Percentiles rank a stretch among this genome's conserved stretches.
These are phyloP conservation scores for Cataglyphis hispanica DNA, from an alignment of 1,140 invertebrate genomes.

Conservation along the genomic window DNA sequence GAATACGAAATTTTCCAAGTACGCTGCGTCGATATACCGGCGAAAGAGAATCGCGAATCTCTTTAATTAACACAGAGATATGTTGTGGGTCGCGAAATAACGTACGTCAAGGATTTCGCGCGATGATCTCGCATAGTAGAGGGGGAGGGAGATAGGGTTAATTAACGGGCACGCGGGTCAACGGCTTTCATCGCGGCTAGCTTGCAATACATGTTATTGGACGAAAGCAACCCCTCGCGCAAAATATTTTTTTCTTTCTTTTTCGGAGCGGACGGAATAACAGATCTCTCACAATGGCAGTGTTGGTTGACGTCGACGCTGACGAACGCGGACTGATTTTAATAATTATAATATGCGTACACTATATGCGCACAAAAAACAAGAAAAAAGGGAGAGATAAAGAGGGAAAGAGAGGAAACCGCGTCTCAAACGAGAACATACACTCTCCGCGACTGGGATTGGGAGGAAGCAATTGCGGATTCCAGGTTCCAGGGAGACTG, in stretches of 20 bases:
- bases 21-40: no score
- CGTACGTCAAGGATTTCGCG: neutral
- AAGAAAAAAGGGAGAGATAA: neutral
- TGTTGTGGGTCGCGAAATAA: neutral
- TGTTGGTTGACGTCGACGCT: neutral
- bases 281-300: constrained; percentile 37
- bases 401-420: neutral
- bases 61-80: neutral
- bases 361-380: neutral
- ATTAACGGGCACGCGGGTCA: constrained; percentile 48
- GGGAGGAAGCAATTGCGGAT: constrained; percentile 60
- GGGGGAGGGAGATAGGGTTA: constrained; percentile 6
- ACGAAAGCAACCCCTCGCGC: constrained; percentile 43
- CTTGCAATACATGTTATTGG: constrained; percentile 23
- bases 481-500: constrained; percentile 75
- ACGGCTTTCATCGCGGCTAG: constrained; percentile 32
- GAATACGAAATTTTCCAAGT: neutral
- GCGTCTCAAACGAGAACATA: constrained; percentile 47
- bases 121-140: neutral
- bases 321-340: constrained; percentile 17
- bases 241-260: neutral
- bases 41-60: neutral
- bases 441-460: constrained; percentile 58
- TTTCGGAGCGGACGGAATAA: constrained; percentile 30
- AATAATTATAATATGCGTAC: neutral